Percentiles rank a stretch among this genome's conserved stretches.
phyloP scores from a whole-genome alignment of 2,797 vertebrate species.

The Neopelma chrysocephalum region DNA sequence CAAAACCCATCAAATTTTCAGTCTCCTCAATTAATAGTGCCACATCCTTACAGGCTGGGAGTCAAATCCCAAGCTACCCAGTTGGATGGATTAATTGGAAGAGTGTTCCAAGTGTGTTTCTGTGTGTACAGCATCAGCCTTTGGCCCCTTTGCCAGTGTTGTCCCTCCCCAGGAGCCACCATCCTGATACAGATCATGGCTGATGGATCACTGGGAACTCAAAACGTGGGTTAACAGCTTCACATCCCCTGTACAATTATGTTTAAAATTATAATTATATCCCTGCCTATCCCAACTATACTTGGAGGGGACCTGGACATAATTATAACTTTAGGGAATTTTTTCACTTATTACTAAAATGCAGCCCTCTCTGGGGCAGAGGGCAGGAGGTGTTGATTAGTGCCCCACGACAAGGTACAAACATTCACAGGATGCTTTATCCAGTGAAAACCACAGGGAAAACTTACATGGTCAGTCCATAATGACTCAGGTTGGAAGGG shows the following conservation, averaged over 20 bases:
- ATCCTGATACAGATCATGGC: background rate
- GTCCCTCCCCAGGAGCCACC: background rate
- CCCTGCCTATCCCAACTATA: background rate
- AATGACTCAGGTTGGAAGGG: conserved; percentile 3
- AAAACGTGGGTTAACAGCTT: background rate
- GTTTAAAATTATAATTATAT: background rate
- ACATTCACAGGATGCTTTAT: background rate
- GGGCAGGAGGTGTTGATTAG: background rate
- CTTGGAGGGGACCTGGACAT: background rate
- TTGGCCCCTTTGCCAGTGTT: background rate
- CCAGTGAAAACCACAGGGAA: background rate
- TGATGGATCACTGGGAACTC: background rate
- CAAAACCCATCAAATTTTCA: background rate
- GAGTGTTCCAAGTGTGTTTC: background rate
- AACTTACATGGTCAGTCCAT: background rate
- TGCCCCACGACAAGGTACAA: background rate
- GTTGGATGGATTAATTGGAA: background rate
- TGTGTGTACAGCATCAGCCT: background rate
- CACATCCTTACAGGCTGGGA: background rate
- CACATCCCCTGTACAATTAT: background rate
- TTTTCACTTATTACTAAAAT: background rate
- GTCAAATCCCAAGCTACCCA: background rate
- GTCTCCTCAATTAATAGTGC: background rate
- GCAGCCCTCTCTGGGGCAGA: background rate
- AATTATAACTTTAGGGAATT: background rate